Conservation (phyloP, 2,797 vertebrate genomes). For the Pachyuromys duprasi region DNA sequence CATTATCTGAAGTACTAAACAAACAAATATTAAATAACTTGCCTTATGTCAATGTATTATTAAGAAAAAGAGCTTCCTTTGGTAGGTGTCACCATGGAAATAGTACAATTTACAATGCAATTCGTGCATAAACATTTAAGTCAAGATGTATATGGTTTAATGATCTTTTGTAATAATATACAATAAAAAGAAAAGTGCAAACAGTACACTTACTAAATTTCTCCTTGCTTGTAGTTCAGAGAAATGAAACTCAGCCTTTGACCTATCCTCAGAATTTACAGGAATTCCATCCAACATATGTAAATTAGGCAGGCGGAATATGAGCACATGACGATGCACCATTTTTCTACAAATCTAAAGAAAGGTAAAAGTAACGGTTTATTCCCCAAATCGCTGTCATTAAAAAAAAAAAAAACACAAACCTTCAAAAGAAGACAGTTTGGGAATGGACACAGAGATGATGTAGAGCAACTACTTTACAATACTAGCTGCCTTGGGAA, state of each 20-base stretch:
- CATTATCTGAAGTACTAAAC: conserved; percentile 15
- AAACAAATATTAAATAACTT: conserved; percentile 46
- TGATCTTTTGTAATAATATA: conserved; percentile 38
- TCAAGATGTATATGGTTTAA: neutral
- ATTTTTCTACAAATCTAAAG: conserved; percentile 89
- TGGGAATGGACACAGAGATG: conserved; percentile 27
- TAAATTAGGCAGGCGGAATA: conserved; percentile 89
- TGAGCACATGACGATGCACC: conserved; percentile 87
- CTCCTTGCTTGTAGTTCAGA: conserved; percentile 88
- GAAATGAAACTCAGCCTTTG: conserved; percentile 89
- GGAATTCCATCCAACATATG: conserved; percentile 91
- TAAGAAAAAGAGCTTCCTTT: conserved; percentile 36
- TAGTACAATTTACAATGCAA: conserved; percentile 47
- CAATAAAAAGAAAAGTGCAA: conserved; percentile 40
- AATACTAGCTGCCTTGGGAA: neutral
- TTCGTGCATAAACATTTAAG: conserved; percentile 50
- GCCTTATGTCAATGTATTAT: neutral
- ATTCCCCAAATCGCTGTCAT: neutral
- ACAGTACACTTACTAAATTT: conserved; percentile 70
- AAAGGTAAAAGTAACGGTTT: conserved; percentile 63
- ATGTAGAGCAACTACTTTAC: conserved; percentile 5
- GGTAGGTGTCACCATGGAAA: conserved; percentile 33
- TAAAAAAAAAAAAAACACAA: conserved; percentile 28
- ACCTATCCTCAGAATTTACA: conserved; percentile 90
- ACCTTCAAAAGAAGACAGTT: conserved; percentile 30